A percentile compares a stretch with the other conserved stretches of the same genome.
phyloP scores from a whole-genome alignment of 1,140 invertebrate genomes.

The Physella acuta region DNA sequence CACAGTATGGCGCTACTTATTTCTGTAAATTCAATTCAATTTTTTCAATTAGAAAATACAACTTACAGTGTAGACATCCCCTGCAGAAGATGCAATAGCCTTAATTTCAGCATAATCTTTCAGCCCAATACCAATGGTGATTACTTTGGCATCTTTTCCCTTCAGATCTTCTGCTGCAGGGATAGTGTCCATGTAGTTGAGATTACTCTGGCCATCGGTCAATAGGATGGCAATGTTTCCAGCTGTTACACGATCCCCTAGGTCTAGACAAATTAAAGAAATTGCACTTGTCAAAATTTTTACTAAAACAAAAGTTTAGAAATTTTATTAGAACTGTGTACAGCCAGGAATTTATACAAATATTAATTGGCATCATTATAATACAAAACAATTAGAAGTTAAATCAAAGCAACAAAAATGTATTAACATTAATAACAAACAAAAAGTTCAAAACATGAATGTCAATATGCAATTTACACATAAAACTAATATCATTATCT shows the following conservation, averaged over 20 bases:
- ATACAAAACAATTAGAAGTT: no score
- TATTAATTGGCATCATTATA: no score
- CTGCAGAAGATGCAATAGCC: slow-evolving; percentile 36
- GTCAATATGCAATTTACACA: no score
- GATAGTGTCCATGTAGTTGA: slow-evolving; percentile 47
- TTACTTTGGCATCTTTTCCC: slow-evolving; percentile 36
- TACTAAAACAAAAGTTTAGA: no score
- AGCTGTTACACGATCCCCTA: slow-evolving; percentile 44
- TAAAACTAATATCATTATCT: no score
- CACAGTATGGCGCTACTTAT: background rate
- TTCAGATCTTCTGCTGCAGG: slow-evolving; percentile 43
- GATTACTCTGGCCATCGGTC: slow-evolving; percentile 52
- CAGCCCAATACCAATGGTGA: slow-evolving; percentile 43
- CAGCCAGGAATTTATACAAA: no score
- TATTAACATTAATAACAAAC: no score
- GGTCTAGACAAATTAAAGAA: slow-evolving; percentile 16
- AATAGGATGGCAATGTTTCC: slow-evolving; percentile 49
- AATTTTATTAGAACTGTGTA: no score
- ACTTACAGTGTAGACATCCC: slow-evolving; percentile 37
- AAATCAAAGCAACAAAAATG: no score
- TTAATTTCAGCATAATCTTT: slow-evolving; percentile 38
- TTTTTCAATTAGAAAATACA: background rate
- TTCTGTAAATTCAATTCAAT: background rate
- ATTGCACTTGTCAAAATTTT: no score
- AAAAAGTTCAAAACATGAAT: no score